Evolutionary conservation across 2,113 vertebrate species (phyloP).

Genomic region (Semicossyphus pulcher): DNA sequence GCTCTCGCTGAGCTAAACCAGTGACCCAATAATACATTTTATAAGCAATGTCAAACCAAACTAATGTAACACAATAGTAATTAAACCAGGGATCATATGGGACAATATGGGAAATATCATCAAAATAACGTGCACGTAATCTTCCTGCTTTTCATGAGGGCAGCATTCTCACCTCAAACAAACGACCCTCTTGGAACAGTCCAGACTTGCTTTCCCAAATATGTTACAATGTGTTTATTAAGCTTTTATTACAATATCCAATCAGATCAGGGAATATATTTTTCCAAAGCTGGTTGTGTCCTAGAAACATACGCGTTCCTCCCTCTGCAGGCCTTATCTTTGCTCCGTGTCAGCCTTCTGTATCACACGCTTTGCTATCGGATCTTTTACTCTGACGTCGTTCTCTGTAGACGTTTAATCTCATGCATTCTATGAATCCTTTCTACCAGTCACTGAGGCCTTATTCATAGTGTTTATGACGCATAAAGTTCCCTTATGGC

Average conservation of each 20-base stretch:
- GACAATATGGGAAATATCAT: conserved; percentile 6
- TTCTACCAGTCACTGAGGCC: background rate
- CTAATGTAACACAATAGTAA: background rate
- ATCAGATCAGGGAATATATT: background rate
- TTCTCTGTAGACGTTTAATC: background rate
- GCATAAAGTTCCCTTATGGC: background rate
- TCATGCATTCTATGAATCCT: background rate
- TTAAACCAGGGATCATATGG: conserved; percentile 8
- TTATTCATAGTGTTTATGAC: background rate
- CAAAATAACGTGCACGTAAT: conserved; percentile 5
- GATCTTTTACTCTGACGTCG: conserved; percentile 3
- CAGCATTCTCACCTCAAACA: background rate
- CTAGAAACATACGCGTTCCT: conserved; percentile 1
- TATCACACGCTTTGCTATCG: background rate
- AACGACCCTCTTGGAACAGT: background rate
- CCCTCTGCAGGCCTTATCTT: conserved; percentile 1
- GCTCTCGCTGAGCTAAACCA: no score
- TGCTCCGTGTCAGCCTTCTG: background rate
- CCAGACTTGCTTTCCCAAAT: background rate
- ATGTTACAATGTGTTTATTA: background rate
- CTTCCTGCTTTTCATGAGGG: background rate
- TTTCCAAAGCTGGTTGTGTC: background rate
- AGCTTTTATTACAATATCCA: background rate
- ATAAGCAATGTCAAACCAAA: conserved; percentile 13
- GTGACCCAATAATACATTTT: no score